Evolutionary conservation across 2,113 vertebrate species (phyloP).

Genomic region (Protomyctophum bolini): DNA sequence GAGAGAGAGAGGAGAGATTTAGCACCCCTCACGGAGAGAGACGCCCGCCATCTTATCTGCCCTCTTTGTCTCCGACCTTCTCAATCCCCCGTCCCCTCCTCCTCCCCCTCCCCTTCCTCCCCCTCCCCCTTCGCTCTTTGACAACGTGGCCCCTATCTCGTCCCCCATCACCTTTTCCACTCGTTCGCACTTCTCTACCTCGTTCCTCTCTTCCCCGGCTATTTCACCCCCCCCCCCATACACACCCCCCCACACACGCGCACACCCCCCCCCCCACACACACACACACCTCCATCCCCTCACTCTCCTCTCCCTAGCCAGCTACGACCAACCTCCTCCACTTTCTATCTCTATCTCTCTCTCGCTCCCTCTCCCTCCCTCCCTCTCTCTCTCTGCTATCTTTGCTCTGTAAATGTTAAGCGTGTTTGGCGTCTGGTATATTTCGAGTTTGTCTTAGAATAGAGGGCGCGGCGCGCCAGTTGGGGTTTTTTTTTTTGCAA

Average conservation of each 20-base stretch:
- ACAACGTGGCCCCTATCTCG: conserved; percentile 56
- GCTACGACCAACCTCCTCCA: neutral
- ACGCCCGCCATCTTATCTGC: conserved; percentile 69
- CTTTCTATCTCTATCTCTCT: neutral
- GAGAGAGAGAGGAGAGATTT: conserved; percentile 59
- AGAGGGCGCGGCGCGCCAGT: conserved; percentile 3
- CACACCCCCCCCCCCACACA: neutral
- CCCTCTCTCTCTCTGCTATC: neutral
- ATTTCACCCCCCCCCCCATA: conserved; percentile 18
- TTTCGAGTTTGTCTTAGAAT: conserved; percentile 38
- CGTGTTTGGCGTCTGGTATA: conserved; percentile 65
- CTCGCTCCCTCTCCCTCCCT: neutral
- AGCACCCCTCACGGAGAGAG: conserved; percentile 54
- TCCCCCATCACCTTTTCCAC: conserved; percentile 64
- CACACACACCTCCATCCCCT: neutral
- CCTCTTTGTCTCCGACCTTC: conserved; percentile 63
- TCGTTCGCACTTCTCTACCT: conserved; percentile 30
- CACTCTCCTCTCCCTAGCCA: conserved; percentile 16
- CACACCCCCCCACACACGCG: too few relatives aligned
- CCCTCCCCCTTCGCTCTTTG: conserved; percentile 63
- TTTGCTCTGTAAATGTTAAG: conserved; percentile 40
- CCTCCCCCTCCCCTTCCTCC: conserved; percentile 38
- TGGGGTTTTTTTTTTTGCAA: too few relatives aligned
- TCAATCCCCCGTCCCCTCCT: conserved; percentile 23
- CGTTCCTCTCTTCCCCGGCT: conserved; percentile 28